These are phyloP conservation scores for Mechanitis mazaeus DNA, from an alignment of 2,888 invertebrate genomes.

Conservation along the genomic window DNA sequence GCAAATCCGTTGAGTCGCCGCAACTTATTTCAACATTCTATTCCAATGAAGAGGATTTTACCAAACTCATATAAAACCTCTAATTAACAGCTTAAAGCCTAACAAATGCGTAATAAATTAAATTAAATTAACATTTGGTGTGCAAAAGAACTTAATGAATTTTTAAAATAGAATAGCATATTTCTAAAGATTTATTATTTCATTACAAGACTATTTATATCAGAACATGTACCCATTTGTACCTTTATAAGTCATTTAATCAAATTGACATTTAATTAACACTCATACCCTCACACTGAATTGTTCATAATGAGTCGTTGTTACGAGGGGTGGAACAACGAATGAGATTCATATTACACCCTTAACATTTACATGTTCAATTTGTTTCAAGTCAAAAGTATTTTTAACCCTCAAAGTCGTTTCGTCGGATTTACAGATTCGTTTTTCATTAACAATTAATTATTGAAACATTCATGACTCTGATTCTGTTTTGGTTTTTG, in stretches of 20 bases:
- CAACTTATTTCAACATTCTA: slow-evolving; percentile 27
- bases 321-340: slow-evolving; percentile 9
- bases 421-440: not conserved
- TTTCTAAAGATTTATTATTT: too few species aligned
- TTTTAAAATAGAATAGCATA: not conserved
- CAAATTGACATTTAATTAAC: slow-evolving; percentile 1
- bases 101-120: slow-evolving; percentile 10
- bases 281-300: not conserved
- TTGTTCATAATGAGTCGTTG: slow-evolving; percentile 4
- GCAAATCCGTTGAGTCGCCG: slow-evolving; percentile 27
- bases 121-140: slow-evolving; percentile 3
- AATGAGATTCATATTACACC: slow-evolving; percentile 14
- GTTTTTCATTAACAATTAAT: slow-evolving; percentile 3
- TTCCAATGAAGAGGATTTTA: slow-evolving; percentile 17
- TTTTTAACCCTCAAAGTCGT: not conserved
- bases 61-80: slow-evolving; percentile 13
- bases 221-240: not conserved
- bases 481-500: too few species aligned
- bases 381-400: slow-evolving; percentile 15
- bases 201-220: too few species aligned
- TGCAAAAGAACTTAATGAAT: not conserved
- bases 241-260: slow-evolving; percentile 3
- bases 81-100: slow-evolving; percentile 9
- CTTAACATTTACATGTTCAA: slow-evolving; percentile 16
- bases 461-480: not conserved